phyloP scores from a whole-genome alignment of 2,113 vertebrate genomes.

The Bos javanicus region DNA sequence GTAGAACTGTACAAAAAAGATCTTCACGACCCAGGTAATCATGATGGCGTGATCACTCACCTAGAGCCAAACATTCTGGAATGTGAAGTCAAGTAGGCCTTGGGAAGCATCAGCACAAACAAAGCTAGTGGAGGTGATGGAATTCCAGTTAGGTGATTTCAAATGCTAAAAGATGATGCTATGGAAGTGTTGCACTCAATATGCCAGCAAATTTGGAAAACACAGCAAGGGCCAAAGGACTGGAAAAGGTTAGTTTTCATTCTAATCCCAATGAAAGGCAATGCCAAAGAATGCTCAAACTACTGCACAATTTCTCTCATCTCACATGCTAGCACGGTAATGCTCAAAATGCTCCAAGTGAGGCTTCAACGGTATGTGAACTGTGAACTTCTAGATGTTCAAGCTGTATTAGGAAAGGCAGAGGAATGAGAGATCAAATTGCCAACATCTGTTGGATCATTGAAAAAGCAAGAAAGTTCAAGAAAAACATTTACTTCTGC shows the following conservation, averaged over 20 bases:
- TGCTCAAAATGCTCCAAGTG: not conserved
- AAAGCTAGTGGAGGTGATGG: not conserved
- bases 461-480: not conserved
- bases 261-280: not conserved
- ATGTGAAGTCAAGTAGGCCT: not conserved
- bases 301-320: not conserved
- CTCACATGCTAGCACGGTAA: not conserved
- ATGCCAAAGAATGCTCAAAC: not conserved
- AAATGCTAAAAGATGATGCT: not conserved
- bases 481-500: not conserved
- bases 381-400: not conserved
- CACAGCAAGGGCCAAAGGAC: not conserved
- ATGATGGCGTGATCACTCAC: not conserved
- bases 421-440: not conserved
- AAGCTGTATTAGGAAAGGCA: not conserved
- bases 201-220: not conserved
- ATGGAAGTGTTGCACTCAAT: not conserved
- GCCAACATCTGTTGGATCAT: not conserved
- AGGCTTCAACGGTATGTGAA: not conserved
- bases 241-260: not conserved
- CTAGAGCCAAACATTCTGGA: not conserved
- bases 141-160: not conserved
- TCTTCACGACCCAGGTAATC: not conserved
- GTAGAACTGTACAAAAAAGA: not conserved
- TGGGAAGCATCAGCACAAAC: not conserved